Evolutionary conservation across 2,797 vertebrate species (phyloP), one percentile per base, ranked within the genome.

Genomic region (Malacoctenus gilli): DNA sequence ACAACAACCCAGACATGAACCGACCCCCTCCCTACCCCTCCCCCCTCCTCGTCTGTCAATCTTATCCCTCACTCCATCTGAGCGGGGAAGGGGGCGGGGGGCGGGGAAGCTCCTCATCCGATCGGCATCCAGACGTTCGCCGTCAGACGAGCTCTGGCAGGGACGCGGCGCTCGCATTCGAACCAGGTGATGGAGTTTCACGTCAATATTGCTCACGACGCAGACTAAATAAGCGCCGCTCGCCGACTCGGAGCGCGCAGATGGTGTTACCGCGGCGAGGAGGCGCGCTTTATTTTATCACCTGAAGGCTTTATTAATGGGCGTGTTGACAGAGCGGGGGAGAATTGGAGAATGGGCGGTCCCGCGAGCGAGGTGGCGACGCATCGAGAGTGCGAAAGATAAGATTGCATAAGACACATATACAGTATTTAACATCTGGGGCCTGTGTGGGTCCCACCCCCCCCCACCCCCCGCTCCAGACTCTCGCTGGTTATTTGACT

Each of bases 201-300:
- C 4, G 34, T 86, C 79, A 85, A 82, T 89, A 88, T 86, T 86
- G 85, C 77, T 83, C 70, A 80, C 70, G 52, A 51, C 68, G 64
- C 59, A 87, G 87, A 87, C 86, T 80, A 90, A 89, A 91, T 89
- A 91, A 89, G 85, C 75, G 80, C 32, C 4, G 42, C 41, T 46
- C 8, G 3, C 22, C 38, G 16, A 47, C 63, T 59, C 20, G 59
- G 46, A 48, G 36, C 41, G 32, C n/a, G 49, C 57, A 62, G 83
- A 79, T 85, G 75, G 39, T 60, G 56, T 89, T 82, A 77, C 81
- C 65, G 59, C 58, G 76, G 23, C 68, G 9, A 69, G 81, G 84
- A 78, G 72, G 48, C 19, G 48, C 19, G 52, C 61, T 77, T 74
- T 74, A 54, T 59, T 87, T 83, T 79, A 57, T 74, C 69, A 74